phyloP scores from a whole-genome alignment of 2,888 invertebrate genomes.

The Oxystoma pomonae region DNA sequence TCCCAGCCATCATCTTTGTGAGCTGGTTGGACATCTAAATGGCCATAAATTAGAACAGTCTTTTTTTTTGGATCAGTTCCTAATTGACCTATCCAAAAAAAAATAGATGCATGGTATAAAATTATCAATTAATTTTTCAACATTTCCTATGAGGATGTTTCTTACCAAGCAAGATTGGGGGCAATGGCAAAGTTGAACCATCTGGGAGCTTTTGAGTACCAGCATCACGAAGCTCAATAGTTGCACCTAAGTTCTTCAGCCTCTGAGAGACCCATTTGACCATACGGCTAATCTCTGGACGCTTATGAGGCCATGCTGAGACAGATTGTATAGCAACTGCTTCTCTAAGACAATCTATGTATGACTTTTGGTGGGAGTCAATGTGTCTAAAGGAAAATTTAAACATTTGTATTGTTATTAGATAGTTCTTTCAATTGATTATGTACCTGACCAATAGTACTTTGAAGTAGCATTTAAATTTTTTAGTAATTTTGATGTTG shows the following conservation, averaged over 20 bases:
- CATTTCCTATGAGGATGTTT: no score
- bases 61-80: conserved; percentile 83
- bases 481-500: no score
- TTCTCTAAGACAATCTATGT: conserved; percentile 72
- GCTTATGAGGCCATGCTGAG: conserved; percentile 80
- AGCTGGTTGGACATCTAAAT: conserved; percentile 97
- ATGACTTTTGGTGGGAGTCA: conserved; percentile 69
- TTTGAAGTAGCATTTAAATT: no score
- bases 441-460: no score
- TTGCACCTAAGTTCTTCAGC: conserved; percentile 48
- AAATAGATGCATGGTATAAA: no score
- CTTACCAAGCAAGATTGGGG: conserved; percentile 81
- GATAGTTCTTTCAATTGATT: no score
- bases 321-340: conserved; percentile 91
- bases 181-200: conserved; percentile 70
- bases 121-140: background rate
- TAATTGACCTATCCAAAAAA: conserved; percentile 71
- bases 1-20: conserved; percentile 90
- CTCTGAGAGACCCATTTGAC: conserved; percentile 68
- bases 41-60: conserved; percentile 92
- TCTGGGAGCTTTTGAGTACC: conserved; percentile 71
- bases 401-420: no score
- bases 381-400: conserved; percentile 56
- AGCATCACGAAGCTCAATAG: conserved; percentile 47
- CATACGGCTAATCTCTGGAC: conserved; percentile 65